Conservation (phyloP, 2,797 vertebrate genomes). For the Emydoidea blandingii region DNA sequence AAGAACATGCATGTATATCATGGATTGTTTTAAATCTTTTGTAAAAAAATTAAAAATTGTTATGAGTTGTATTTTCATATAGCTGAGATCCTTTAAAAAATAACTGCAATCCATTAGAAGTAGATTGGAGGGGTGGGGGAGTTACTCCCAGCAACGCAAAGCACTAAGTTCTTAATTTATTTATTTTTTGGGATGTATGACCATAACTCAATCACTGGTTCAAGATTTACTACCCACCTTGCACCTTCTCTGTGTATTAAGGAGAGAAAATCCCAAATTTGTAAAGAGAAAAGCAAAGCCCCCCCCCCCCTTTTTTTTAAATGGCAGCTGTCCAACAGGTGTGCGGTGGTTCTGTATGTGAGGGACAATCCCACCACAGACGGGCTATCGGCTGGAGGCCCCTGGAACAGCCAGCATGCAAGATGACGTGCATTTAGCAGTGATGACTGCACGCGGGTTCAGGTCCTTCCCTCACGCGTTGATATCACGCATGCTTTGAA, state of each 20-base stretch:
- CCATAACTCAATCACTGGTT: neutral
- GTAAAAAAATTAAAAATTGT: neutral
- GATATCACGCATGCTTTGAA: neutral
- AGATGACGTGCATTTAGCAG: neutral
- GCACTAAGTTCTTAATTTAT: neutral
- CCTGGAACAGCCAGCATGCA: no score
- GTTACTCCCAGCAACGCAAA: neutral
- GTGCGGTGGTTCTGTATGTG: neutral
- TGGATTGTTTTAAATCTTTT: no score
- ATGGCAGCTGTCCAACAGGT: neutral
- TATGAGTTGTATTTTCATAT: neutral
- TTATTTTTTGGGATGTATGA: neutral
- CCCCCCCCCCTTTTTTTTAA: neutral
- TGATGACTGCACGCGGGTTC: neutral
- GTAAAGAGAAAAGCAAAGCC: neutral
- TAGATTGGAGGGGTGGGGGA: neutral
- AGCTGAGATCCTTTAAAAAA: neutral
- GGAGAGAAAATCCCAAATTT: neutral
- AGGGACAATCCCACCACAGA: neutral
- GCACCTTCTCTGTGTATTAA: neutral
- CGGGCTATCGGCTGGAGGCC: no score
- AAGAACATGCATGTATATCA: neutral
- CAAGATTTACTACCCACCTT: neutral
- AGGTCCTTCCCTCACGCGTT: neutral
- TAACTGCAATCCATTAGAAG: neutral